A percentile compares a stretch with the other conserved stretches of the same genome.
phyloP scores from a whole-genome alignment of 92 coral and sea anemone species.

The Siderastrea radians region DNA sequence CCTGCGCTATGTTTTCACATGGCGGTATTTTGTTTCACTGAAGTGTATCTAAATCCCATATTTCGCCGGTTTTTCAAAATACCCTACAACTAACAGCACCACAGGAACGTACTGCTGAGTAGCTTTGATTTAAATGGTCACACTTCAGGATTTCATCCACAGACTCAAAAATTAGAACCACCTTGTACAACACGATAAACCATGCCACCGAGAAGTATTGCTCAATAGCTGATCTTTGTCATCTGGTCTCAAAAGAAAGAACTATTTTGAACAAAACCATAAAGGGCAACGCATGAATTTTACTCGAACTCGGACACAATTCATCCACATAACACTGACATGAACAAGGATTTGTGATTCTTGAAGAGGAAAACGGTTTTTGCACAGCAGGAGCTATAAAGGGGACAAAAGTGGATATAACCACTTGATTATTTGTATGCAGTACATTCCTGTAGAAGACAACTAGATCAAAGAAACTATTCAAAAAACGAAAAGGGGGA shows the following conservation, averaged over 20 bases:
- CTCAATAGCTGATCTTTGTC: not conserved
- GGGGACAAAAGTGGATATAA: too few relatives aligned
- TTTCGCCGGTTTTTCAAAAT: not conserved
- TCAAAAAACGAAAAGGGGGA: too few relatives aligned
- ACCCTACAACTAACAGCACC: not conserved
- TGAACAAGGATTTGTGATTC: too few relatives aligned
- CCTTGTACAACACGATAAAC: not conserved
- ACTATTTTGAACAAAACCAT: not conserved
- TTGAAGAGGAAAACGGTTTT: too few relatives aligned
- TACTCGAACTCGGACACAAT: not conserved
- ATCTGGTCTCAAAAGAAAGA: not conserved
- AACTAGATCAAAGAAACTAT: too few relatives aligned
- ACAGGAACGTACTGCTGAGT: not conserved
- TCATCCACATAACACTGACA: too few relatives aligned
- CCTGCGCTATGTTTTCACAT: not conserved
- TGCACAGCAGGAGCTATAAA: too few relatives aligned
- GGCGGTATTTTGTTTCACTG: constrained; percentile 9
- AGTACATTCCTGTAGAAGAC: too few relatives aligned
- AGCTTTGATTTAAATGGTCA: not conserved
- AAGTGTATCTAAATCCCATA: not conserved
- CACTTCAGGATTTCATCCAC: not conserved
- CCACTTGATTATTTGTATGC: too few relatives aligned
- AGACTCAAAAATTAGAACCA: not conserved
- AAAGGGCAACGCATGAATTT: not conserved
- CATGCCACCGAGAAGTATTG: not conserved